These are phyloP conservation scores for Zaprionus lineosus DNA, from an alignment of 2,888 invertebrate genomes.

Conservation along the genomic window DNA sequence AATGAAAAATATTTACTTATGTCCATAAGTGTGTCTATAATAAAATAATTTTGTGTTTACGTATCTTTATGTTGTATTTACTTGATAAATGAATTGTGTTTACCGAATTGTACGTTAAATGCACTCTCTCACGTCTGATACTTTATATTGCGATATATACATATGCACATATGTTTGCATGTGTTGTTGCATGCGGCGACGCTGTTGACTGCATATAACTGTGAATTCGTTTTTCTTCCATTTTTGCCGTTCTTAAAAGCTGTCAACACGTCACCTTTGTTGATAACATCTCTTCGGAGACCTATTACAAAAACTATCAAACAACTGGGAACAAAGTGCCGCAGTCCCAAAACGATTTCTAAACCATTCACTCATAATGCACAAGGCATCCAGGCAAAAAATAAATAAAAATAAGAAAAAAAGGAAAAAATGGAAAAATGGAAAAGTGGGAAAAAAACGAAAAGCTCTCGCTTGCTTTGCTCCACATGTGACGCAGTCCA, in stretches of 20 bases:
- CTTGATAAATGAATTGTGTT: no score
- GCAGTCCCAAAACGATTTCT: slow-evolving; percentile 68
- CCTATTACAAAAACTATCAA: slow-evolving; percentile 53
- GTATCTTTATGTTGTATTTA: no score
- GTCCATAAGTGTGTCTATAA: no score
- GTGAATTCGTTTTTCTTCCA: slow-evolving; percentile 42
- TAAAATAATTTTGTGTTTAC: no score
- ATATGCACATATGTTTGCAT: neutral
- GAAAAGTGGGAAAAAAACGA: slow-evolving; percentile 10
- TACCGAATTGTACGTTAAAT: no score
- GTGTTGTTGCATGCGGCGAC: slow-evolving; percentile 17
- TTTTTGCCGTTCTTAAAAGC: slow-evolving; percentile 40
- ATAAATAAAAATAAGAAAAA: slow-evolving; percentile 13
- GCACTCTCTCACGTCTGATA: no score
- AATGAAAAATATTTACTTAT: slow-evolving; percentile 16
- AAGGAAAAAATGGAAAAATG: neutral
- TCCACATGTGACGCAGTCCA: slow-evolving; percentile 46
- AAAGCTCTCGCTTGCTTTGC: slow-evolving; percentile 11
- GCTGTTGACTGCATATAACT: slow-evolving; percentile 2
- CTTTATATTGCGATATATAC: no score
- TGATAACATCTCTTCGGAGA: slow-evolving; percentile 59
- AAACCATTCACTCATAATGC: slow-evolving; percentile 65
- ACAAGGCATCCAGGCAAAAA: slow-evolving; percentile 32
- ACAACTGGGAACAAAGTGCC: slow-evolving; percentile 58
- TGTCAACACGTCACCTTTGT: slow-evolving; percentile 46